Base-by-base conservation (phyloP, 2,113 vertebrate genomes). In the Pygoscelis antarcticus region DNA sequence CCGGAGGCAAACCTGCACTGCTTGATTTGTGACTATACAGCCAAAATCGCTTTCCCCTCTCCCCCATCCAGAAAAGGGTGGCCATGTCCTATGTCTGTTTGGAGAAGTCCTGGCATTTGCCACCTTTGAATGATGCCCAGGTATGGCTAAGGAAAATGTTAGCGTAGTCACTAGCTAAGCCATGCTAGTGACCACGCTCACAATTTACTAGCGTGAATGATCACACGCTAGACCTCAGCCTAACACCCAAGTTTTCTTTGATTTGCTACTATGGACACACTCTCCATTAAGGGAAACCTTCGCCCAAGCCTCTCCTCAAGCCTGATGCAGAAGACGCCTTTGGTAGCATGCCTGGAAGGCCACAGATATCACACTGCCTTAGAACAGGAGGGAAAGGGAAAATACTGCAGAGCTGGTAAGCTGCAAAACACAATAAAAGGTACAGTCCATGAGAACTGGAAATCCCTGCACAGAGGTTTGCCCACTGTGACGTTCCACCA, bases 181-280 rank as follows among this genome's bases (percentile, higher is more conserved):
- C 51, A 30, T 7, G 22, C 30, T 8, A 76, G 34, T 14, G 16
- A 23, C 71, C 16, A 10, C 2, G 30, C 16, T 49, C 46, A 26
- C 61, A 17, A 42, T 10, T 57, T 42, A 40, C 32, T 7, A 51
- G 40, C 0, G 1, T 11, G 27, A 60, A n/a, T 2, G 1, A 68
- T 46, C 44, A 87, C 1, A 0, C 6, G 47, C n/a, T 61, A 89
- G 52, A 83, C 6, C 38, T 70, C 60, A 78, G 54, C 26, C 76
- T 29, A 60, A 51, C 16, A 27, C 6, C 22, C 46, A 30, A 13
- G 2, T 1, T 25, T 13, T 29, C 49, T 44, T 65, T 19, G 18
- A 40, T 80, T 60, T 58, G 42, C 46, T 40, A 1, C 66, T 36
- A 23, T 2, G 17, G 83, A 62, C 92, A 87, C 7, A 20, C 5